A percentile compares a stretch with the other conserved stretches of the same genome.
Conservation (phyloP, 2,888 invertebrate genomes). For the Lepetodrilus schrolli region DNA sequence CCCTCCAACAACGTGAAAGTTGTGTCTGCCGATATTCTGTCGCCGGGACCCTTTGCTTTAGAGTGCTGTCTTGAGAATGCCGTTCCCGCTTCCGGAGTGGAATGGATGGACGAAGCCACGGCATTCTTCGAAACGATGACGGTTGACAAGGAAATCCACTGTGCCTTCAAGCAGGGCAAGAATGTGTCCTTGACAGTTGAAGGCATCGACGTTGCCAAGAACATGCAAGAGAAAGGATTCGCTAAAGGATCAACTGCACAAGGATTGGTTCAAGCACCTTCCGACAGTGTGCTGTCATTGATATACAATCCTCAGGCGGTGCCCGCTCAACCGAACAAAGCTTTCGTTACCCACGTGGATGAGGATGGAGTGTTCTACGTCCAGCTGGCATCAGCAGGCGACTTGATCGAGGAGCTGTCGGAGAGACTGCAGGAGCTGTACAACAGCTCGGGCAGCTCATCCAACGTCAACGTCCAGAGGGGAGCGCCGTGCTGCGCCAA, state of each 20-base stretch:
- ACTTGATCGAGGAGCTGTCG: slow-evolving; percentile 43
- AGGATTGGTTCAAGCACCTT: background rate
- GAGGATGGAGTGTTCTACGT: slow-evolving; percentile 55
- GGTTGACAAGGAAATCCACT: slow-evolving; percentile 47
- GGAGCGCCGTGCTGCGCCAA: slow-evolving; percentile 78
- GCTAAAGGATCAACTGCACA: background rate
- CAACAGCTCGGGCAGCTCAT: background rate
- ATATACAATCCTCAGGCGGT: slow-evolving; percentile 25
- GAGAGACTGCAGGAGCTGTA: slow-evolving; percentile 38
- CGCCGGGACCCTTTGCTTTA: slow-evolving; percentile 36
- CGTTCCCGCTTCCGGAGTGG: slow-evolving; percentile 41
- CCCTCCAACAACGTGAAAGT: slow-evolving; percentile 32
- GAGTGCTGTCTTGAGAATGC: slow-evolving; percentile 49
- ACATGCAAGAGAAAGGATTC: slow-evolving; percentile 23
- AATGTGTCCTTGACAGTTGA: slow-evolving; percentile 43
- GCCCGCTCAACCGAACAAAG: slow-evolving; percentile 31
- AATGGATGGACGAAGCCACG: slow-evolving; percentile 56
- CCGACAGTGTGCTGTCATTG: background rate
- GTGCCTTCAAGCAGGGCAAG: slow-evolving; percentile 42
- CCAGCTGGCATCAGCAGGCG: slow-evolving; percentile 47
- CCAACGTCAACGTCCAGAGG: background rate
- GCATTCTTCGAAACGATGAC: slow-evolving; percentile 49
- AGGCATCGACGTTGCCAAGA: slow-evolving; percentile 41
- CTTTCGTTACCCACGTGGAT: slow-evolving; percentile 47
- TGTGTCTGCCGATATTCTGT: slow-evolving; percentile 38